Evolutionary conservation across 2,888 invertebrate genomes (phyloP).

Genomic region (Tholera decimalis): DNA sequence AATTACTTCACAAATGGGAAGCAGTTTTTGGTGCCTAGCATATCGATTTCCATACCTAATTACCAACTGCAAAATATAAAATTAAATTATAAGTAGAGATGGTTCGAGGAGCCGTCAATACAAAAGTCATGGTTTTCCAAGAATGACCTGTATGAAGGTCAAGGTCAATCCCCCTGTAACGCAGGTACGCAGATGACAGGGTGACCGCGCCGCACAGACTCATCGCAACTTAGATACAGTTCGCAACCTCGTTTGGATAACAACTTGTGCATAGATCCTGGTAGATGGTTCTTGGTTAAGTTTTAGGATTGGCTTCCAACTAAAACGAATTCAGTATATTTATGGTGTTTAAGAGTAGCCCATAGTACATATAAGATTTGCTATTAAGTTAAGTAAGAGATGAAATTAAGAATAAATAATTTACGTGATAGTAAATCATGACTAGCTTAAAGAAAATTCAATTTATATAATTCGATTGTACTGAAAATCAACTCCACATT

Average conservation of each 20-base stretch:
- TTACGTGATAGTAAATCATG: too few relatives aligned
- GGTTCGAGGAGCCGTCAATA: too few relatives aligned
- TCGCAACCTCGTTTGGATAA: slow-evolving; percentile 54
- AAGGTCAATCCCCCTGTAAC: not conserved
- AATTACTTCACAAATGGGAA: too few relatives aligned
- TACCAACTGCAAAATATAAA: too few relatives aligned
- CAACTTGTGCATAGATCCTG: slow-evolving; percentile 36
- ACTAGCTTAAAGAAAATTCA: too few relatives aligned
- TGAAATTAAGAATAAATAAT: too few relatives aligned
- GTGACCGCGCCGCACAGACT: slow-evolving; percentile 31
- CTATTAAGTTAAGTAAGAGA: too few relatives aligned
- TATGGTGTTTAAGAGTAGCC: not conserved
- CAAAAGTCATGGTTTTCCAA: not conserved
- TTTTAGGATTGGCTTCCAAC: slow-evolving; percentile 16
- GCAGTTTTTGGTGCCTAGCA: too few relatives aligned
- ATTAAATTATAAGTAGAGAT: too few relatives aligned
- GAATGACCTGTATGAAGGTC: slow-evolving; percentile 12
- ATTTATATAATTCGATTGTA: too few relatives aligned
- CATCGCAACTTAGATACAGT: slow-evolving; percentile 61
- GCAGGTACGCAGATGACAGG: slow-evolving; percentile 21
- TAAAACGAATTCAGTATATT: not conserved
- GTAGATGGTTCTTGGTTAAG: slow-evolving; percentile 18
- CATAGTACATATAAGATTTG: not conserved
- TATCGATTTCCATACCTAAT: too few relatives aligned
- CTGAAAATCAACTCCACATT: too few relatives aligned